Evolutionary conservation across 2,113 vertebrate species (phyloP).

Genomic region (Leptobrachium leishanense): DNA sequence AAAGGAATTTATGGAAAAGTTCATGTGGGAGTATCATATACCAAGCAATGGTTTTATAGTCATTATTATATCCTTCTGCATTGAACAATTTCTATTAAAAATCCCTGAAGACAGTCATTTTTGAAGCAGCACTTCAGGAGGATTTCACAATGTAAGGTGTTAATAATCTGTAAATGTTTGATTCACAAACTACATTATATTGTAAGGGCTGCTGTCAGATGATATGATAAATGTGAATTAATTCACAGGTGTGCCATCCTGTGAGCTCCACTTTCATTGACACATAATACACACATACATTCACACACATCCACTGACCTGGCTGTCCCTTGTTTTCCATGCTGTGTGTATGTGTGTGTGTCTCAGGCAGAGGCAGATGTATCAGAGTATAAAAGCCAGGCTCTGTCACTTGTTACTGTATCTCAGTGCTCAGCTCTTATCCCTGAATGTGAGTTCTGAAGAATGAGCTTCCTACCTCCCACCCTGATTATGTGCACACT

Average conservation of each 20-base stretch:
- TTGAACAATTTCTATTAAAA: too few species aligned
- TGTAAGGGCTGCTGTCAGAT: too few species aligned
- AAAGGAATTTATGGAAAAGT: too few species aligned
- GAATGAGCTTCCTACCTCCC: constrained; percentile 12
- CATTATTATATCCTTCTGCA: too few species aligned
- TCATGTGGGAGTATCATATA: too few species aligned
- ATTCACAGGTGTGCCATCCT: neutral
- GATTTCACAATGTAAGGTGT: too few species aligned
- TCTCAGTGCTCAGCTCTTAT: constrained; percentile 9
- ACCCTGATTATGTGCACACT: constrained; percentile 2
- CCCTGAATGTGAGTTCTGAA: neutral
- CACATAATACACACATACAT: constrained; percentile 12
- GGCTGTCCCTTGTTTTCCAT: constrained; percentile 48
- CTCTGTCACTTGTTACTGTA: constrained; percentile 20
- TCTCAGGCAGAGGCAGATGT: neutral
- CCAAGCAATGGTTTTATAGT: too few species aligned
- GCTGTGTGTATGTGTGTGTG: constrained; percentile 21
- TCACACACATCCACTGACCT: constrained; percentile 35
- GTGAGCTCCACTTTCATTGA: neutral
- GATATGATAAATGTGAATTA: too few species aligned
- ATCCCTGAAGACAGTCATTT: too few species aligned
- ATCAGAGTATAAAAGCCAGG: constrained; percentile 20
- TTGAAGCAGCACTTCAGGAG: too few species aligned
- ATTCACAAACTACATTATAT: too few species aligned
- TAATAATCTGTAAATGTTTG: too few species aligned